Percentiles rank a stretch among this genome's conserved stretches.
phyloP scores from a whole-genome alignment of 2,888 invertebrate species.

The Chrysolina haemoptera region DNA sequence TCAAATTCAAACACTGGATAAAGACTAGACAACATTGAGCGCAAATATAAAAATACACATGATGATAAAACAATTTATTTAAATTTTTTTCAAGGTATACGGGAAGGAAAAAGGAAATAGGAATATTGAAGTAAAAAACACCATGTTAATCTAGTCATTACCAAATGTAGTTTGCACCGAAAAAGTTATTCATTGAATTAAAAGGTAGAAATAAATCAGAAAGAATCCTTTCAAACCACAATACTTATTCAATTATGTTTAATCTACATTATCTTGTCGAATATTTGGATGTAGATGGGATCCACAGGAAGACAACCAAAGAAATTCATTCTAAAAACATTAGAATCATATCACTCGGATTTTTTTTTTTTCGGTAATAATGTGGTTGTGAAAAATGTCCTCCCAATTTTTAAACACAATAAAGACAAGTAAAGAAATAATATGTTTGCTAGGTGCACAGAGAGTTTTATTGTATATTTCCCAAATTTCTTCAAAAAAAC shows the following conservation, averaged over 20 bases:
- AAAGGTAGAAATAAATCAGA: slow-evolving; percentile 58
- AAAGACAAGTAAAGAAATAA: slow-evolving; percentile 47
- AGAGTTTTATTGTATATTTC: slow-evolving; percentile 43
- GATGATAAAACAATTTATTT: slow-evolving; percentile 48
- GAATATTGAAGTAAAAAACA: slow-evolving; percentile 50
- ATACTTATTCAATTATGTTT: too few relatives aligned
- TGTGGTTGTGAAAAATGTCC: slow-evolving; percentile 61
- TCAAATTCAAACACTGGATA: slow-evolving; percentile 57
- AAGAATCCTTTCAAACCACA: slow-evolving; percentile 52
- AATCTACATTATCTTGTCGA: too few relatives aligned
- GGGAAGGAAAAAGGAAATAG: slow-evolving; percentile 37
- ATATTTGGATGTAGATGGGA: too few relatives aligned
- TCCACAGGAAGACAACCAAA: too few relatives aligned
- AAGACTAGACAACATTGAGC: slow-evolving; percentile 56
- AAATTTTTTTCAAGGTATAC: slow-evolving; percentile 6
- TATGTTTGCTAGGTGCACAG: slow-evolving; percentile 41
- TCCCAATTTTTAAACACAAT: slow-evolving; percentile 68
- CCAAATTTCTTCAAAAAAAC: slow-evolving; percentile 62
- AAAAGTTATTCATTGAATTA: not conserved
- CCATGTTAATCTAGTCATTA: slow-evolving; percentile 56
- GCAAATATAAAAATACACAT: slow-evolving; percentile 55
- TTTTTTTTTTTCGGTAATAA: not conserved
- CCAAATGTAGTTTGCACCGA: slow-evolving; percentile 55
- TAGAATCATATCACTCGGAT: too few relatives aligned
- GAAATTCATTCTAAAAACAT: too few relatives aligned